These are phyloP conservation scores for Apogon talboti DNA, from an alignment of 2,797 vertebrate genomes.

Conservation along the genomic window DNA sequence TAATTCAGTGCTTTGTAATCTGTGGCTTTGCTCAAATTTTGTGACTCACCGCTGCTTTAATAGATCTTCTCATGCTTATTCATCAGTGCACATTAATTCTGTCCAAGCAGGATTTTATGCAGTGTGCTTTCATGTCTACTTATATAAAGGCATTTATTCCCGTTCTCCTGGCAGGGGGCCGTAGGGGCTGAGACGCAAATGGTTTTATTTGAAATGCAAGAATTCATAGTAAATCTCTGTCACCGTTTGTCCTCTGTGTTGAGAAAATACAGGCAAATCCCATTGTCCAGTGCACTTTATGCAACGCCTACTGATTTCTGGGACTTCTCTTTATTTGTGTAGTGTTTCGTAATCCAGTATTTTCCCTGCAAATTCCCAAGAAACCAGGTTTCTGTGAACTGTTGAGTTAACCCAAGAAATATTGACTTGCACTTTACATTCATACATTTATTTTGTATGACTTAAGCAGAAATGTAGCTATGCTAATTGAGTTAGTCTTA, in stretches of 20 bases:
- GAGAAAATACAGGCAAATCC: conserved; percentile 1
- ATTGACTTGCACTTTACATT: too few species aligned
- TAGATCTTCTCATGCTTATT: conserved; percentile 64
- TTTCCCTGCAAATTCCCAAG: too few species aligned
- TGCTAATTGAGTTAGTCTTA: neutral
- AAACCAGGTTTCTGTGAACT: too few species aligned
- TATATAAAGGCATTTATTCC: conserved; percentile 52
- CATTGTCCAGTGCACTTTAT: neutral
- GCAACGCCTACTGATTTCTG: conserved; percentile 8
- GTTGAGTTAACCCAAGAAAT: neutral
- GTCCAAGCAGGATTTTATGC: conserved; percentile 42
- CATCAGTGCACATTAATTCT: conserved; percentile 59
- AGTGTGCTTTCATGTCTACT: conserved; percentile 53
- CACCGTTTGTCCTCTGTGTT: conserved; percentile 23
- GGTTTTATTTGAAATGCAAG: conserved; percentile 36
- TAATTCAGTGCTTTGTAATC: conserved; percentile 33
- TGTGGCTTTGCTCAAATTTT: conserved; percentile 21
- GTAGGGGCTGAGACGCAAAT: conserved; percentile 40
- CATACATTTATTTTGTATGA: too few species aligned
- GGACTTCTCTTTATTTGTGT: neutral
- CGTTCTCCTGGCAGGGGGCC: conserved; percentile 36
- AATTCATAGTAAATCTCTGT: conserved; percentile 41
- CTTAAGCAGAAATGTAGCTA: neutral
- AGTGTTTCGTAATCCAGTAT: too few species aligned
- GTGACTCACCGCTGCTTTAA: conserved; percentile 48